phyloP scores from a whole-genome alignment of 2,113 vertebrate genomes.

The Caloenas nicobarica region DNA sequence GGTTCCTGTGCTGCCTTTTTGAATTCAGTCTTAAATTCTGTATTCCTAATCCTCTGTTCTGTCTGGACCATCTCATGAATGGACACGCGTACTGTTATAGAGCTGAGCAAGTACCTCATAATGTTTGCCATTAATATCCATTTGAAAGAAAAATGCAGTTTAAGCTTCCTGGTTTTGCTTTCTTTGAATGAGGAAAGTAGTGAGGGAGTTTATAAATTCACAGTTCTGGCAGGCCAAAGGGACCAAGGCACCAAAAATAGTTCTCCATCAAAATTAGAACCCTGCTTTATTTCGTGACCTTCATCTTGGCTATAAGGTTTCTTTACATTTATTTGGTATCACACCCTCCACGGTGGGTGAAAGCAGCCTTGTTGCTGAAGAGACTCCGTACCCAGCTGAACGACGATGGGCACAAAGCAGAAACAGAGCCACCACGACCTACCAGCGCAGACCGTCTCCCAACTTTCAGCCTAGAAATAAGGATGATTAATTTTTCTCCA shows the following conservation, averaged over 20 bases:
- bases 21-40: not conserved
- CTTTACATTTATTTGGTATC: not conserved
- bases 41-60: constrained; percentile 14
- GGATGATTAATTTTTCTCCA: not conserved
- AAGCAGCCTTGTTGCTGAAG: not conserved
- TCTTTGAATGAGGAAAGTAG: not conserved
- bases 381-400: not conserved
- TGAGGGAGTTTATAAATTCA: constrained; percentile 5
- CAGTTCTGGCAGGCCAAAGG: not conserved
- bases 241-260: not conserved
- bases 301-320: not conserved
- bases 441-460: not conserved
- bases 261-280: not conserved
- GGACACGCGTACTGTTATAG: not conserved
- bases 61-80: constrained; percentile 42
- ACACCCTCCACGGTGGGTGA: not conserved
- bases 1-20: constrained; percentile 24
- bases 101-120: not conserved
- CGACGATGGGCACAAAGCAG: rapidly evolving
- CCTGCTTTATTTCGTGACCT: not conserved
- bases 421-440: not conserved
- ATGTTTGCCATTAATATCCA: not conserved
- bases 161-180: constrained; percentile 12
- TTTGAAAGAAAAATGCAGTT: constrained; percentile 36
- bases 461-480: not conserved